Evolutionary conservation across 1,140 invertebrate genomes (phyloP).

Genomic region (Drosophila arawakana): DNA sequence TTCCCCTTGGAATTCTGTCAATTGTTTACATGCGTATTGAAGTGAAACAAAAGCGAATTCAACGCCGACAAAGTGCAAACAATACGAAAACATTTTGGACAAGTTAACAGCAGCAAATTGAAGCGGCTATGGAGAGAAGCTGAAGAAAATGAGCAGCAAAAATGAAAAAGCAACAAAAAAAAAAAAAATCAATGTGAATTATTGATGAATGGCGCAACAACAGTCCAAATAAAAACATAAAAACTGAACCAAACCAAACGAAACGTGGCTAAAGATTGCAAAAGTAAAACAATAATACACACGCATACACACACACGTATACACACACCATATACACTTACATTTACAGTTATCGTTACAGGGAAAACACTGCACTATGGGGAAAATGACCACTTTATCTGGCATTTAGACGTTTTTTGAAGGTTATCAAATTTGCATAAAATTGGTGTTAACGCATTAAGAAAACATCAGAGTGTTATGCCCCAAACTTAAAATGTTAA

Average conservation of each 20-base stretch:
- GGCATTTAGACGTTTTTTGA: too few relatives aligned
- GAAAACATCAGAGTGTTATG: too few relatives aligned
- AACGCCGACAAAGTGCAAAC: slow-evolving; percentile 29
- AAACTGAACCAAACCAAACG: slow-evolving; percentile 34
- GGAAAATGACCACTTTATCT: too few relatives aligned
- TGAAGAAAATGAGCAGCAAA: slow-evolving; percentile 33
- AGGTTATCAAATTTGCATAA: too few relatives aligned
- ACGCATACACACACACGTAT: slow-evolving; percentile 34
- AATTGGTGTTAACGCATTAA: too few relatives aligned
- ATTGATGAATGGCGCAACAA: slow-evolving; percentile 76
- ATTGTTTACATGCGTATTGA: slow-evolving; percentile 65
- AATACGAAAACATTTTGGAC: slow-evolving; percentile 40
- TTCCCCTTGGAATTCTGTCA: slow-evolving; percentile 50
- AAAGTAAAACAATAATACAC: slow-evolving; percentile 74
- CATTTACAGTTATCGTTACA: slow-evolving; percentile 13
- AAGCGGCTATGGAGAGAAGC: slow-evolving; percentile 9
- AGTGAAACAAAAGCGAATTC: slow-evolving; percentile 40
- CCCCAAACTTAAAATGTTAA: too few relatives aligned
- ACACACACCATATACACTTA: slow-evolving; percentile 37
- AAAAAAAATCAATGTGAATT: slow-evolving; percentile 78
- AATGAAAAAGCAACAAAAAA: slow-evolving; percentile 22
- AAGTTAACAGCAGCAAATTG: slow-evolving; percentile 12
- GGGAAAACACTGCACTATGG: neutral
- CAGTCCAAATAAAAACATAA: slow-evolving; percentile 45
- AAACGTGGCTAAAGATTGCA: slow-evolving; percentile 70